Base-by-base conservation (phyloP, 2,888 invertebrate species). In the Lasioglossum marginatum region DNA sequence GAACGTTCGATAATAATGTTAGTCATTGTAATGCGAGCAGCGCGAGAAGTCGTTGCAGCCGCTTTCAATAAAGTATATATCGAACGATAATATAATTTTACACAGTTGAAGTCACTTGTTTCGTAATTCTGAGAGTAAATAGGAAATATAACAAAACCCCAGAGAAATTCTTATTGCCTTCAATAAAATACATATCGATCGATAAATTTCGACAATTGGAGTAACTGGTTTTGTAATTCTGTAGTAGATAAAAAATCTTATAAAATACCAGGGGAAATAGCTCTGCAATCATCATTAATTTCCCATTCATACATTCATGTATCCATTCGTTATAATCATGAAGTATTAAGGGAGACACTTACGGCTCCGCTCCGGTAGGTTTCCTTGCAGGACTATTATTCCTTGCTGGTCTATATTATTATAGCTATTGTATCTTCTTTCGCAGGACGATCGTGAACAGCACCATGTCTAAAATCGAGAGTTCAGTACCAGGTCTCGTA, bases 401-500 rank as follows among this genome's bases (percentile, higher is more conserved):
- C n/a, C n/a, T n/a, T n/a, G n/a, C n/a, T n/a, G n/a, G n/a, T n/a
- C n/a, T n/a, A n/a, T n/a, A n/a, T n/a, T n/a, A n/a, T n/a, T n/a
- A n/a, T n/a, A n/a, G n/a, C n/a, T n/a, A 57, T 23, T n/a, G n/a
- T 4, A 57, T n/a, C n/a, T 57, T n/a, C 4, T 68, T n/a, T n/a
- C 40, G n/a, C 40, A 70, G 70, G 5, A 5, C n/a, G 14, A n/a
- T 40, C 5, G 70, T 5, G 1, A 45, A 34, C 27, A n/a, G 19
- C 16, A 37, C 10, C 3, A 83, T 79, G 80, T 2, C 19, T 12
- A 82, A 81, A 80, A 87, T 90, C 86, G 73, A 96, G 66, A 96
- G 96, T 83, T 96, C 96, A 84, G 95, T 96, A 88, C 96, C 96
- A 0, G 96, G 96, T 77, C 93, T 96, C 81, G 95, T 95, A 4